phyloP scores from a whole-genome alignment of 92 coral and sea anemone species.

The Porites evermanni region DNA sequence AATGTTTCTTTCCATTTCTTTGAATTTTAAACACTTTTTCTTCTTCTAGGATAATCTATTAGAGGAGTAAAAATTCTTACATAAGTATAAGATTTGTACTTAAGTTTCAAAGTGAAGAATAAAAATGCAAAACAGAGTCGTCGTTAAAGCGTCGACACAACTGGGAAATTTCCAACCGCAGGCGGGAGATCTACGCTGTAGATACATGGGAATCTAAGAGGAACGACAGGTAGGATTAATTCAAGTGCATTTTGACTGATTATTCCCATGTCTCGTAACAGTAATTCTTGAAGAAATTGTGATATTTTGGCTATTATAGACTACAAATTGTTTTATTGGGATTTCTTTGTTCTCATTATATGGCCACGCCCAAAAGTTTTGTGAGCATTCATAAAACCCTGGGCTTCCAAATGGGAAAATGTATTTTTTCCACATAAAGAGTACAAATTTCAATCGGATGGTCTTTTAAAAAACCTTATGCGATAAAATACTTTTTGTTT shows the following conservation, averaged over 20 bases:
- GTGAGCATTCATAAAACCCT: too few relatives aligned
- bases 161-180: not conserved
- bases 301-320: not conserved
- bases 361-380: too few relatives aligned
- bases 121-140: too few relatives aligned
- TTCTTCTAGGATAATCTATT: not conserved
- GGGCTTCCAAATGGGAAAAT: too few relatives aligned
- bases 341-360: too few relatives aligned
- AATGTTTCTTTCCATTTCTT: not conserved
- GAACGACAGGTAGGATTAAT: constrained; percentile 17
- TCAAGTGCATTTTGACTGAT: constrained; percentile 23
- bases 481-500: not conserved
- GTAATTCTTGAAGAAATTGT: not conserved
- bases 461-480: not conserved
- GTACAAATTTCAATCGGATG: not conserved
- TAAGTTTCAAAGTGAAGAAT: too few relatives aligned
- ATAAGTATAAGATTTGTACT: not conserved
- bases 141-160: too few relatives aligned
- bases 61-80: not conserved
- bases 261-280: constrained; percentile 2
- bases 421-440: not conserved
- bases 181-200: not conserved
- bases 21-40: not conserved
- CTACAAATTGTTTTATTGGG: not conserved
- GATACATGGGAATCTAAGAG: not conserved